A percentile compares a stretch with the other conserved stretches of the same genome.
phyloP scores from a whole-genome alignment of 2,797 vertebrate species.

The Intellagama lesueurii region DNA sequence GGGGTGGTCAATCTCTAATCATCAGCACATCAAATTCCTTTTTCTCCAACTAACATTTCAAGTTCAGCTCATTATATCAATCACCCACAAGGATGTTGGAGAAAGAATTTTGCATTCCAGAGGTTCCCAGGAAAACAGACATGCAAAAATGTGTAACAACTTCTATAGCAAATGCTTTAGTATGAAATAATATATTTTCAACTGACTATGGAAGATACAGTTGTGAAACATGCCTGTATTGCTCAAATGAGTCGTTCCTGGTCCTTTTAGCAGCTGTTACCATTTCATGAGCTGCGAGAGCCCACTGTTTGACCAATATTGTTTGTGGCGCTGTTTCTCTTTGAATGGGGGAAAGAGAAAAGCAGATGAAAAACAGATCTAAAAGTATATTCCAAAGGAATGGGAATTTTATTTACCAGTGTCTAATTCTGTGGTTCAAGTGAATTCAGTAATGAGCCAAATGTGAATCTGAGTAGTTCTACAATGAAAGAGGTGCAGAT shows the following conservation, averaged over 20 bases:
- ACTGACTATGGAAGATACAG: slow-evolving; percentile 61
- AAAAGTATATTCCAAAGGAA: not conserved
- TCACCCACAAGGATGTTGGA: slow-evolving; percentile 2
- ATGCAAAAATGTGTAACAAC: not conserved
- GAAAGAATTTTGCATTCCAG: slow-evolving; percentile 18
- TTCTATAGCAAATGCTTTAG: slow-evolving; percentile 63
- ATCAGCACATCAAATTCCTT: no score
- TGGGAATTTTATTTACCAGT: not conserved
- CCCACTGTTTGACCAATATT: slow-evolving; percentile 1
- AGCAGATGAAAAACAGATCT: slow-evolving; percentile 1
- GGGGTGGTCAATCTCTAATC: no score
- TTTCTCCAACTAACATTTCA: no score
- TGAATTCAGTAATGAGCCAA: not conserved
- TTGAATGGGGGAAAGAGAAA: not conserved
- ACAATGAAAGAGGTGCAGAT: not conserved
- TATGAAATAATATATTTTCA: slow-evolving; percentile 60
- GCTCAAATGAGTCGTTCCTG: slow-evolving; percentile 68
- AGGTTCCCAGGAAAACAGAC: slow-evolving; percentile 18
- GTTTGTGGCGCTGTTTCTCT: not conserved
- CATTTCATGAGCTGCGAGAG: slow-evolving; percentile 57
- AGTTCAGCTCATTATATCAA: not conserved
- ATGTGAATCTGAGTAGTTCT: slow-evolving; percentile 2
- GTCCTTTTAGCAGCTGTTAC: slow-evolving; percentile 58
- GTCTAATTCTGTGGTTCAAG: not conserved
- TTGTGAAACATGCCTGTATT: slow-evolving; percentile 64